Conservation (phyloP, 2,797 vertebrate species). For the Tarsius wallacei region DNA sequence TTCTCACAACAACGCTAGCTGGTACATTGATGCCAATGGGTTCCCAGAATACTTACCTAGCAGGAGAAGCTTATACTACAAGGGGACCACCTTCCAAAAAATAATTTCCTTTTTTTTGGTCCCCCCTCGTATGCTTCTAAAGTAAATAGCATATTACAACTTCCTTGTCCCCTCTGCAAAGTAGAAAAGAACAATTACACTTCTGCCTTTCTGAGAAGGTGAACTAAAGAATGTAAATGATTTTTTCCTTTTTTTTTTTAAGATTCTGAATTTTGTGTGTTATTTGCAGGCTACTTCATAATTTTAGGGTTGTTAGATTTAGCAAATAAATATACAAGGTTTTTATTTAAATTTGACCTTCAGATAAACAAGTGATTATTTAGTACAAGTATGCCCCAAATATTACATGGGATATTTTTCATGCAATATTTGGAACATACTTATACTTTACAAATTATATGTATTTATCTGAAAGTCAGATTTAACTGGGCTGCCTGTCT, state of each 20-base stretch:
- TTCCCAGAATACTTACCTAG: no score
- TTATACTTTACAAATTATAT: background rate
- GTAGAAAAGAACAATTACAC: background rate
- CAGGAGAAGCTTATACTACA: no score
- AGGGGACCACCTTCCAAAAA: no score
- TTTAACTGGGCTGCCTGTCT: background rate
- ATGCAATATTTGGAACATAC: background rate
- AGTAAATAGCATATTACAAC: background rate
- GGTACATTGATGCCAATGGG: no score
- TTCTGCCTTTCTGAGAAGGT: background rate
- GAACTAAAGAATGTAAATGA: background rate
- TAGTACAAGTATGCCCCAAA: background rate
- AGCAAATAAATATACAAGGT: background rate
- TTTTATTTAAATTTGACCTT: conserved; percentile 27
- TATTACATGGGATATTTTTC: conserved; percentile 25
- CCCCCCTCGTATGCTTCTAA: background rate
- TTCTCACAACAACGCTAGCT: no score
- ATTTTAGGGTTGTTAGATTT: background rate
- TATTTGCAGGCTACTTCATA: conserved; percentile 6
- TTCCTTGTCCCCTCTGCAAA: background rate
- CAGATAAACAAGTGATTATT: background rate
- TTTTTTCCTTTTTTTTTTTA: background rate
- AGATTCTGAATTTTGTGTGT: conserved; percentile 26
- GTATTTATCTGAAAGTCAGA: background rate
- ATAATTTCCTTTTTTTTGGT: no score